Evolutionary conservation across 2,797 vertebrate species (phyloP), one percentile per base, ranked within the genome.

Genomic region (Australoheros facetus): DNA sequence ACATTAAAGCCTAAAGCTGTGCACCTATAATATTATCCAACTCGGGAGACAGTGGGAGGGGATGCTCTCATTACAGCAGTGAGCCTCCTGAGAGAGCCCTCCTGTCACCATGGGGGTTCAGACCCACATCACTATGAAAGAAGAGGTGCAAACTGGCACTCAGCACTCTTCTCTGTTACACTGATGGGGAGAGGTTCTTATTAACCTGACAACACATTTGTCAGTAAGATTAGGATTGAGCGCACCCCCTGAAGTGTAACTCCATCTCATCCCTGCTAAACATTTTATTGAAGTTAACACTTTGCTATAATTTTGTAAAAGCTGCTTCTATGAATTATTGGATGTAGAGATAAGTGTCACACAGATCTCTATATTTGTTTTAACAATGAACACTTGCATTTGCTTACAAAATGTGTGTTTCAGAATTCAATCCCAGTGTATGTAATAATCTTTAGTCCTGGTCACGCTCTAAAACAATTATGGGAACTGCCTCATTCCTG

Each of bases 121-220:
- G 84, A 80, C 48, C 78, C 7, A 58, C 85, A 71, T 77, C 60
- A 57, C 34, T 76, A 39, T 92, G 91, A 93, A 91, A 92, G 91
- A 88, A 84, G 87, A 91, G 91, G 93, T 92, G 90, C 90, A 88
- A 93, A 89, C 83, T 81, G 88, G 86, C 89, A 86, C 79, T 84
- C 90, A 83, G 42, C 88, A 56, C 85, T 82, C 88, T 80, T 93
- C 94, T 95, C 93, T 70, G 75, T 95, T 94, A 89, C 94, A 90
- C 88, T 53, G 83, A 86, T 54, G 77, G 74, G 59, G 77, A 85
- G 81, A 87, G 71, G 84, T 88, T 86, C 83, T 79, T 83, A 86
- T 92, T 87, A 87, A 90, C 82, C 77, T 11, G 17, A 93, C 90
- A 92, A 93, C 88, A 84, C 84, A 56, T 70, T 54, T 32, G 73